phyloP scores from a whole-genome alignment of 2,113 vertebrate species.

The Mesoclemmys tuberculata region DNA sequence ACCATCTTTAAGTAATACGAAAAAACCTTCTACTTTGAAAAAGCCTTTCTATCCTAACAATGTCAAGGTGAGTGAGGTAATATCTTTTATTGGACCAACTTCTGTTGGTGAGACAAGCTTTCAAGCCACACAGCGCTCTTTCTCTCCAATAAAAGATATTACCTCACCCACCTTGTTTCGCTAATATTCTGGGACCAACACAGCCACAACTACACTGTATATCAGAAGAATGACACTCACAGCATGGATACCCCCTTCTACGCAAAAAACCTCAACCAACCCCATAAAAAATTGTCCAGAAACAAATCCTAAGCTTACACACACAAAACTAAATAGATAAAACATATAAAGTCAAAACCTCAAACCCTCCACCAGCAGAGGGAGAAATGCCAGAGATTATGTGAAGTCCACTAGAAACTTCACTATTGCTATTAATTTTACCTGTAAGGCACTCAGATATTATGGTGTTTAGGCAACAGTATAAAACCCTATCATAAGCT shows the following conservation, averaged over 20 bases:
- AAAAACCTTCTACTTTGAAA: not conserved
- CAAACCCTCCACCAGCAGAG: not conserved
- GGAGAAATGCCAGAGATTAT: not conserved
- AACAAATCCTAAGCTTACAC: not conserved
- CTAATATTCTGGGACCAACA: not conserved
- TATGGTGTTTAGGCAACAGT: no score
- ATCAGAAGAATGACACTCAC: not conserved
- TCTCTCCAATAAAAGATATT: not conserved
- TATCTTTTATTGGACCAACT: not conserved
- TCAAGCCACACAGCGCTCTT: not conserved
- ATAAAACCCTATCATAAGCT: no score
- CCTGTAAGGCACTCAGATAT: not conserved
- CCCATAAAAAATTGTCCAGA: no score
- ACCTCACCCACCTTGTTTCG: not conserved
- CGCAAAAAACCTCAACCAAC: not conserved
- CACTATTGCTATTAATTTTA: not conserved
- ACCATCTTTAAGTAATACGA: not conserved
- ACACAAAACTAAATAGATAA: not conserved
- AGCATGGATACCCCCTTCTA: not conserved
- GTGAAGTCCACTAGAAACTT: not conserved
- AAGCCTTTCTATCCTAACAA: not conserved
- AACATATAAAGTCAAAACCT: not conserved
- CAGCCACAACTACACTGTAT: not conserved
- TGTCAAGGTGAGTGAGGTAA: not conserved
- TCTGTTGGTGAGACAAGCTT: not conserved